Conservation (phyloP, 2,888 invertebrate genomes). For the Slavum lentiscoides region DNA sequence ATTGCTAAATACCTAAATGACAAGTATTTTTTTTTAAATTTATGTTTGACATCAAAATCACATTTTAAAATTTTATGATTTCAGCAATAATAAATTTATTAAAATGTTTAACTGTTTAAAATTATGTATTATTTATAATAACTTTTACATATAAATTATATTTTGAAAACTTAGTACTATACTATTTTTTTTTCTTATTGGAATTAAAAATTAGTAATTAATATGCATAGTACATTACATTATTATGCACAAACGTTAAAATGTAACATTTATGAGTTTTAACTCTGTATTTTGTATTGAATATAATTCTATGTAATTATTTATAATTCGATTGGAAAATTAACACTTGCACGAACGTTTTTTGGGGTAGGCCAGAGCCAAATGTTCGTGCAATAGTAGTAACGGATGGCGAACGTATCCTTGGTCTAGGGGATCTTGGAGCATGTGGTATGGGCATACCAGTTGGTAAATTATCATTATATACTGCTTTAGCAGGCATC, state of each 20-base stretch:
- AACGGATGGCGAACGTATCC: constrained; percentile 95
- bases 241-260: background rate
- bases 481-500: constrained; percentile 96
- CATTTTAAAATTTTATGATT: too few relatives aligned
- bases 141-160: too few relatives aligned
- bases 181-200: too few relatives aligned
- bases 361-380: constrained; percentile 72
- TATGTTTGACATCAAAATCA: too few relatives aligned
- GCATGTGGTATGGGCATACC: constrained; percentile 98
- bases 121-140: too few relatives aligned
- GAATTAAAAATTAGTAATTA: too few relatives aligned
- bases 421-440: constrained; percentile 95
- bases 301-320: background rate
- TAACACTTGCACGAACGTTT: constrained; percentile 47
- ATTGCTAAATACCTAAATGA: too few relatives aligned
- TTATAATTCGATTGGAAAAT: constrained; percentile 8
- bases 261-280: background rate
- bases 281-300: background rate
- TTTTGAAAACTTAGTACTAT: too few relatives aligned
- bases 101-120: too few relatives aligned
- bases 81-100: too few relatives aligned
- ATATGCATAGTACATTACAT: background rate
- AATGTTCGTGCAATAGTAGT: constrained; percentile 87
- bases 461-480: constrained; percentile 92
- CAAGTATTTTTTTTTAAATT: too few relatives aligned